phyloP scores from a whole-genome alignment of 1,140 invertebrate species.

The Bradysia coprophila region DNA sequence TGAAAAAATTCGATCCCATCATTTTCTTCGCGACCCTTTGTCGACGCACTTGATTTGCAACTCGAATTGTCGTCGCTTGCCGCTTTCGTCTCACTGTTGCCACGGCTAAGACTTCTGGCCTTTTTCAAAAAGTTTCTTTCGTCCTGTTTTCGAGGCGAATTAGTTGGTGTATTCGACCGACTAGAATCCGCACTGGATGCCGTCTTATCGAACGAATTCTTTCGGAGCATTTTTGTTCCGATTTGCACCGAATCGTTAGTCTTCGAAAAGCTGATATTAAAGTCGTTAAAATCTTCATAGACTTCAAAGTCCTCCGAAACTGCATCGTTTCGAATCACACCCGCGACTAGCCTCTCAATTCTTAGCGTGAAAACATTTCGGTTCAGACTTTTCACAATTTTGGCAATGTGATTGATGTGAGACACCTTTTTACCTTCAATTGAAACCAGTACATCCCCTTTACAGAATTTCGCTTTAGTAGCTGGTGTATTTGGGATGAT shows the following conservation, averaged over 20 bases:
- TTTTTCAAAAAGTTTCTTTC: conserved; percentile 16
- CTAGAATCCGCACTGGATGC: conserved; percentile 12
- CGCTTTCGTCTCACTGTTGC: conserved; percentile 6
- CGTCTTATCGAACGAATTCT: not conserved
- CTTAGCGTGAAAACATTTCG: conserved; percentile 30
- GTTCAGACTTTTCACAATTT: conserved; percentile 28
- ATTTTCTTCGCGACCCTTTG: not conserved
- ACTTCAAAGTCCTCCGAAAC: conserved; percentile 18
- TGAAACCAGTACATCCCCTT: conserved; percentile 57
- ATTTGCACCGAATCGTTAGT: conserved; percentile 4
- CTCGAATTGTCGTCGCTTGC: not conserved
- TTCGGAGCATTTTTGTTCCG: not conserved
- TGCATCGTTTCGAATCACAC: conserved; percentile 21
- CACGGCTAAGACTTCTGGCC: conserved; percentile 16
- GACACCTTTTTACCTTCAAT: conserved; percentile 61
- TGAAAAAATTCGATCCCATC: conserved; percentile 16
- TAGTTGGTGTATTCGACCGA: conserved; percentile 15
- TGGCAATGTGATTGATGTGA: conserved; percentile 52
- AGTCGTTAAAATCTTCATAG: conserved; percentile 18
- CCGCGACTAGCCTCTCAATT: conserved; percentile 32
- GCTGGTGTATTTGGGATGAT: conserved; percentile 57
- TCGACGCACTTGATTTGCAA: not conserved
- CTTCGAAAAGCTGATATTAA: conserved; percentile 5
- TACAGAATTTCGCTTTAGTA: conserved; percentile 50
- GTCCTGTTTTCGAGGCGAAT: conserved; percentile 16